Base-by-base conservation (phyloP, 2,113 vertebrate species). In the Pachyramphus minor region DNA sequence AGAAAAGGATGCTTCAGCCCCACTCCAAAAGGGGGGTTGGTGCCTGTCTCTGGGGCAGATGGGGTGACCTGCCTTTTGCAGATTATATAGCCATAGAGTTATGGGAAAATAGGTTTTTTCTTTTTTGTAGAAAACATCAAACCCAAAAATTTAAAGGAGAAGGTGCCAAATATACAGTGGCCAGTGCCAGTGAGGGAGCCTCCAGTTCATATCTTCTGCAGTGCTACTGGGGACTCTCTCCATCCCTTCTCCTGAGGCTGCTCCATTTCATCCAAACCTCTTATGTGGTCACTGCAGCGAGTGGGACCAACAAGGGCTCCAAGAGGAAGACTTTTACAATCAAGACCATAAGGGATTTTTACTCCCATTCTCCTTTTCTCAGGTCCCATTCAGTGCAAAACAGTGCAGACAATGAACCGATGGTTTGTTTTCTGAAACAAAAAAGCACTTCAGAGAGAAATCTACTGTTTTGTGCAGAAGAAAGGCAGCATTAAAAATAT, bases 101-200 rank as follows among this genome's bases (percentile, higher is more conserved):
- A 50, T 17, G 21, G 24, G 8, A 60, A 67, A 86, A 21, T 1
- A 10, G 20, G 1, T 3, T 11, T 47, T 68, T 28, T 11, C 12
- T 30, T 39, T 84, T 49, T 39, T 24, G 2, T 6, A 55, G 44
- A 31, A 10, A 69, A 47, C 13, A 2, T 62, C 31, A 52, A 23
- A 35, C 3, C 6, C 9, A 10, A 49, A 59, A 62, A 33, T 45
- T 59, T 55, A 12, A 83, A 67, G 42, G 13, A 84, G 45, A 81
- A 52, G 6, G 3, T 41, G 22, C 17, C 31, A 21, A 49, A 69
- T 53, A 37, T 11, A 25, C 22, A 37, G 19, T 3, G 28, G 6
- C n/a, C 17, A 58, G 24, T 1, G 0, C 18, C 24, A 69, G 35
- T 0, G 1, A 28, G 6, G 18, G 23, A 56, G 2, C 41, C 27